Conservation (phyloP, 2,113 vertebrate species). For the Clupea harengus region DNA sequence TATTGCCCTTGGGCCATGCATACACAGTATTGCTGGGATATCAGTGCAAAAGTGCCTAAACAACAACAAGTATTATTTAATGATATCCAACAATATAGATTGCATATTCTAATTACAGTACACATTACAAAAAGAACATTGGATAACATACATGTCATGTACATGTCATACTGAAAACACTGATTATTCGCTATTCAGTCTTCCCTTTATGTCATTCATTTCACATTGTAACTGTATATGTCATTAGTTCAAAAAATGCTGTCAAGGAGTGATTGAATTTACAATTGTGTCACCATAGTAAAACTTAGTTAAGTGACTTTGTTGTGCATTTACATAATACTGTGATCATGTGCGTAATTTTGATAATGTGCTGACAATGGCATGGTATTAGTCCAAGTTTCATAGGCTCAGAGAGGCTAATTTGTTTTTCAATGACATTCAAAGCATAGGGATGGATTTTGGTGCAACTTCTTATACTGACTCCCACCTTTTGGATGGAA, state of each 20-base stretch:
- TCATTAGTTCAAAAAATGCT: neutral
- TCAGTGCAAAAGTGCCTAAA: neutral
- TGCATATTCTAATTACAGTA: conserved; percentile 9
- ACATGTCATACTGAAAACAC: neutral
- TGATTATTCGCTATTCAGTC: neutral
- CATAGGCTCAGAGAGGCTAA: neutral
- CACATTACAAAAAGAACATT: conserved; percentile 5
- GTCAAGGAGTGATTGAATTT: neutral
- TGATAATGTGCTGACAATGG: neutral
- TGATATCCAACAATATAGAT: conserved; percentile 3
- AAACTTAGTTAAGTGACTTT: neutral
- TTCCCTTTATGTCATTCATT: neutral
- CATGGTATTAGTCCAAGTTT: neutral
- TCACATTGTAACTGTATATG: neutral
- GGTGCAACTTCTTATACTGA: neutral
- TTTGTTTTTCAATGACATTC: neutral
- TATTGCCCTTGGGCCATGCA: neutral
- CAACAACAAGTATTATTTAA: neutral
- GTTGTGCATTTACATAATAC: neutral
- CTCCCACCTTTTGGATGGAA: conserved; percentile 10
- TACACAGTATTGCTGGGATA: neutral
- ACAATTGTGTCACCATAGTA: neutral
- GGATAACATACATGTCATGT: neutral
- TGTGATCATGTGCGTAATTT: neutral
- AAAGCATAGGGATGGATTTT: neutral